Base-by-base conservation (phyloP, 1,140 invertebrate species). In the Holcopasites calliopsidis region DNA sequence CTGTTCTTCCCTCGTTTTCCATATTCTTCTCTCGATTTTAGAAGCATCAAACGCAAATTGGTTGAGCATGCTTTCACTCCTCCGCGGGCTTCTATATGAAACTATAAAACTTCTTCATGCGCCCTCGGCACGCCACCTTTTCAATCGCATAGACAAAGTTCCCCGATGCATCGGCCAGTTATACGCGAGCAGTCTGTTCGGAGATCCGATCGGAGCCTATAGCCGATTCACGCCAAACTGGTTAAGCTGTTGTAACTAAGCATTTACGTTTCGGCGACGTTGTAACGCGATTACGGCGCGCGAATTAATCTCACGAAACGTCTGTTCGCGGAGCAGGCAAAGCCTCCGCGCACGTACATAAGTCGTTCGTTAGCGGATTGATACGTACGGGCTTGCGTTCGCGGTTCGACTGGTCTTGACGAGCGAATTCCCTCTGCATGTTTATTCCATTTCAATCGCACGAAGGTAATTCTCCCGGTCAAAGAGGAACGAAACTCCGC, bases 181-280 rank as follows among this genome's bases (percentile, higher is more conserved):
- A n/a, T n/a, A n/a, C n/a, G n/a, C 4, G 33, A 26, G 58, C 40
- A n/a, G 21, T 23, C 31, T 23, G 35, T 2, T 31, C 10, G 11
- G 35, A 16, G n/a, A 50, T 16, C 44, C n/a, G 62, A 50, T 44
- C 38, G 60, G 77, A 80, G 69, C 75, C 68, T 62, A 79, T 81
- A 58, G 60, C 47, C 55, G 23, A 61, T 61, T 52, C 40, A 31
- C 50, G 57, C 10, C 47, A 55, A 64, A 44, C 58, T 60, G 64
- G 50, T 76, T 66, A 80, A 76, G 31, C 64, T 47, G 21, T 68
- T 70, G 66, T 38, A 76, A 55, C 49, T 58, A 69, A 62, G 60
- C 79, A 49, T 65, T 50, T 65, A 76, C 79, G 72, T 60, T 58
- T 57, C 72, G 42, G 31, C 52, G 72, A 49, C 33, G 72, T 16